Evolutionary conservation across 2,797 vertebrate genomes (phyloP), one percentile per base, ranked within the genome.

Genomic region (Tadarida brasiliensis): DNA sequence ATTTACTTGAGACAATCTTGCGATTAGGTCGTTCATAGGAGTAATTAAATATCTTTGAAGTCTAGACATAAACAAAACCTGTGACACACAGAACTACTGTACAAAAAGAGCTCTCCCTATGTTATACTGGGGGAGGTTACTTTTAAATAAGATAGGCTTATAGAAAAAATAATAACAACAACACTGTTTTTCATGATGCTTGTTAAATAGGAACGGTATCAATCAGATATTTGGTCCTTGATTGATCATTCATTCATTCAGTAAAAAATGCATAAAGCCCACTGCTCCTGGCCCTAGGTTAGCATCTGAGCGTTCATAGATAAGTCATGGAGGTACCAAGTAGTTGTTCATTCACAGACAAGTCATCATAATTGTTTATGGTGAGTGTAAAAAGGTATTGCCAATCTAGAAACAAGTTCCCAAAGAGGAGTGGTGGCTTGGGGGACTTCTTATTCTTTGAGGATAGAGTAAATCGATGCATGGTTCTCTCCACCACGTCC

Each of bases 81-180:
- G 7, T 20, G 16, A 78, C 51, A 47, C 47, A 35, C 35, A 39
- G 26, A 61, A 5, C 26, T 80, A 3, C 22, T 73, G n/a, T 56
- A 56, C 35, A 80, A 57, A 92, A 22, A 74, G 33, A 65, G 16
- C 28, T 81, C 10, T 33, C 2, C 17, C 20, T 80, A 7, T 77
- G 28, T 39, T 82, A 39, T 51, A 33, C 20, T 19, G 51, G 22
- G 59, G 19, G 20, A 76, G 35, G 77, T 76, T 70, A 85, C 47
- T 86, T 87, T 67, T 84, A 90, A 87, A 77, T 73, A 73, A 68
- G 95, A 74, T 12, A 54, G 44, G 35, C 24, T 67, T 61, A 35
- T 12, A 19, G 87, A 95, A 83, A 87, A 83, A 71, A 90, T 67
- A 68, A 74, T 3, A 76, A 7, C 59, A 89, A 86, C 16, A 63